Evolutionary conservation across 2,888 invertebrate species (phyloP).

Genomic region (Ligdia adustata): DNA sequence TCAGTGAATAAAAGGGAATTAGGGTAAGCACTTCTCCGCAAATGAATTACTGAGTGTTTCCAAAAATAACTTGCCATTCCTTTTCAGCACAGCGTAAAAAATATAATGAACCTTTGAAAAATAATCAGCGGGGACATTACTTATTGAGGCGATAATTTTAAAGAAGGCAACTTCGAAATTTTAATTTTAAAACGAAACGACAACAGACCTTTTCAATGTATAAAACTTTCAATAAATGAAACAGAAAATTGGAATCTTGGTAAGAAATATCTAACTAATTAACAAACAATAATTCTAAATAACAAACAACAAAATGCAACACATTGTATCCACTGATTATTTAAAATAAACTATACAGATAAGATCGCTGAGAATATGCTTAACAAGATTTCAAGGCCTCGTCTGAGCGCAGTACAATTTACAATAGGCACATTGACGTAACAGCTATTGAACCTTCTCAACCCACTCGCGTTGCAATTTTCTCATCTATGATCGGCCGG

Average conservation of each 20-base stretch:
- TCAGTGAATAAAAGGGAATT: conserved; percentile 7
- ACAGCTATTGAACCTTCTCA: conserved; percentile 54
- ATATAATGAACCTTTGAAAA: too few relatives aligned
- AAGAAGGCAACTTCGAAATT: too few relatives aligned
- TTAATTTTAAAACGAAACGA: too few relatives aligned
- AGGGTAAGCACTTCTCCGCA: conserved; percentile 4
- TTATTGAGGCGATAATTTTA: too few relatives aligned
- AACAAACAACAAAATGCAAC: too few relatives aligned
- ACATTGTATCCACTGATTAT: too few relatives aligned
- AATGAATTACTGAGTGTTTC: neutral
- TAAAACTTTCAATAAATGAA: too few relatives aligned
- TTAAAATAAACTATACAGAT: neutral
- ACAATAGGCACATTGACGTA: conserved; percentile 49
- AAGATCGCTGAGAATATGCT: conserved; percentile 9
- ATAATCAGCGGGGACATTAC: too few relatives aligned
- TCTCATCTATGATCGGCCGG: conserved; percentile 36
- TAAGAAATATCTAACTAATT: too few relatives aligned
- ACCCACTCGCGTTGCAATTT: conserved; percentile 43
- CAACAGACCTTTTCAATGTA: too few relatives aligned
- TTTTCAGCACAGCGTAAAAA: neutral
- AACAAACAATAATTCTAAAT: too few relatives aligned
- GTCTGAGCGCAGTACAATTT: conserved; percentile 18
- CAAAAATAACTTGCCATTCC: neutral
- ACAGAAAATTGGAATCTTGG: too few relatives aligned
- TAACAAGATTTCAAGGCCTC: conserved; percentile 42